Conservation (phyloP, 1,140 invertebrate genomes). For the Pseudomyrmex cubaensis region DNA sequence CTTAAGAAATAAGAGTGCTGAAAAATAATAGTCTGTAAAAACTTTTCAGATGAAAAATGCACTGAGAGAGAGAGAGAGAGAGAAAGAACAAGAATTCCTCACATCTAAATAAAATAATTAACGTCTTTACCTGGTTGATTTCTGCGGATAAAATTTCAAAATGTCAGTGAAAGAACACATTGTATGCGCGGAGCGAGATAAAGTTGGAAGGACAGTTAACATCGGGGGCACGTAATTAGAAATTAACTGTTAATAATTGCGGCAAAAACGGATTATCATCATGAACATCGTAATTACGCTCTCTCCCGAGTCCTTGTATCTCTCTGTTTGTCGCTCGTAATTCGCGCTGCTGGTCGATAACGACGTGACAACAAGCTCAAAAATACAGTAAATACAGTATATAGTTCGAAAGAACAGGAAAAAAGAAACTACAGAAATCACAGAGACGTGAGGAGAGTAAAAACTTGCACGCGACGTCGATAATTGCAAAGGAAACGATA, state of each 20-base stretch:
- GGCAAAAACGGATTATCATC: constrained; percentile 47
- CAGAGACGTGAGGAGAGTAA: constrained; percentile 34
- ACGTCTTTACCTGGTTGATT: background rate
- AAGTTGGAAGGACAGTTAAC: constrained; percentile 24
- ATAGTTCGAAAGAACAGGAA: background rate
- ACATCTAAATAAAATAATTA: too few species aligned
- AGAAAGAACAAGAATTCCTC: too few species aligned
- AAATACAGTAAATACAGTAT: constrained; percentile 24
- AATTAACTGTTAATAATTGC: constrained; percentile 54
- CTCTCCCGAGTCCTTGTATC: constrained; percentile 20
- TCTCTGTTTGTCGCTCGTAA: constrained; percentile 32
- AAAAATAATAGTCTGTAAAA: too few species aligned
- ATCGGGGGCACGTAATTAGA: constrained; percentile 46
- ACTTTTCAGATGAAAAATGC: too few species aligned
- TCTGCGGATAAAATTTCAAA: constrained; percentile 1
- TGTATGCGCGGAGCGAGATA: background rate
- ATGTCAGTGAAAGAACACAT: background rate
- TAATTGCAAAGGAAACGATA: constrained; percentile 27
- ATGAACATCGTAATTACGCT: constrained; percentile 44
- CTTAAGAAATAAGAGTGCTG: too few species aligned
- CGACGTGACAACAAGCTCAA: constrained; percentile 45
- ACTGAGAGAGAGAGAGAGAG: too few species aligned
- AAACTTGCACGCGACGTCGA: constrained; percentile 13
- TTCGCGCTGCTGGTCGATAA: constrained; percentile 50
- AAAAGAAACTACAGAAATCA: constrained; percentile 40